Evolutionary conservation across 2,888 invertebrate species (phyloP), one percentile per base, ranked within the genome.

Genomic region (Synergus laeviventris): DNA sequence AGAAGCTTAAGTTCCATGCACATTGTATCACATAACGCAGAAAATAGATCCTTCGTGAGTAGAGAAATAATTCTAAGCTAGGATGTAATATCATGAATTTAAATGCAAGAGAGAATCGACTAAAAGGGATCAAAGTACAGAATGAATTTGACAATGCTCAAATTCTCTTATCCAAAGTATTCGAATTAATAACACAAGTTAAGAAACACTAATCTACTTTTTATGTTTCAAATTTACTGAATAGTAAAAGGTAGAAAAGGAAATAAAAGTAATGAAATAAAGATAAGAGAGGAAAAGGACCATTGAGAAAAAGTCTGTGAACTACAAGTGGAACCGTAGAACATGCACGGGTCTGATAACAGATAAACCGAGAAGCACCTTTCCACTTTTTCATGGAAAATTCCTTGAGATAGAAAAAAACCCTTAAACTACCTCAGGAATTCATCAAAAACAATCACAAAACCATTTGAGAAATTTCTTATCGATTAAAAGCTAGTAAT

Each of bases 241-340:
- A 76, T 36, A 70, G 36, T 60, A 60, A 54, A 16, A 31, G 18
- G n/a, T 18, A 61, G 21, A 60, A n/a, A n/a, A 39, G 36, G 24
- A n/a, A 61, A 36, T 14, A 42, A 70, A 66, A 36, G 61, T 42
- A 56, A 76, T 76, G 42, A 73, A 76, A 73, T 61, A 36, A 75
- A 74, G 77, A 75, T 77, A 79, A 77, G 59, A 73, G 75, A 76
- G 74, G 45, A 74, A 62, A 75, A 77, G 61, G 62, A 8, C 38
- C 62, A 70, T 42, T 74, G 70, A 59, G 75, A 75, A 74, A 74
- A 76, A 77, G 59, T 76, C 42, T 73, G 60, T 74, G 38, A 21
- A n/a, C 64, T 64, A 18, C 66, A 64, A 79, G 49, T 75, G 54
- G 45, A 54, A 54, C 9, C n/a, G 3, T 54, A 54, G 59, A 31